Evolutionary conservation across 2,113 vertebrate genomes (phyloP), one percentile per base, ranked within the genome.

Genomic region (Prunella himalayana): DNA sequence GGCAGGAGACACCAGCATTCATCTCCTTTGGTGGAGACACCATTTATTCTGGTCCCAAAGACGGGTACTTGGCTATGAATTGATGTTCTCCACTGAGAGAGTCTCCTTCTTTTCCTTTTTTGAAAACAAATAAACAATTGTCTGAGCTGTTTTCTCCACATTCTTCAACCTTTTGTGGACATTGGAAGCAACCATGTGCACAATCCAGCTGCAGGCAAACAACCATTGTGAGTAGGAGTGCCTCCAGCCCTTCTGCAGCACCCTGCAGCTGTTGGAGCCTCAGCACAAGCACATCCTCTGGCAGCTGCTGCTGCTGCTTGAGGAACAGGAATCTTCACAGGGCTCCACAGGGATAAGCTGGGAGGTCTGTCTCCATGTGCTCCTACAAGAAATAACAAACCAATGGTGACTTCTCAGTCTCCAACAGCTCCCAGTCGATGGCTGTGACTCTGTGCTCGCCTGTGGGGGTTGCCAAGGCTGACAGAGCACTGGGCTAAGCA

Each of bases 101-200:
- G 11, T 28, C 70, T 80, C 53, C 60, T 70, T 65, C 59, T 69
- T 68, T 86, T 80, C 63, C 47, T 54, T 71, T 79, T 69, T 39
- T 39, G 37, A 72, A 88, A 82, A 86, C 79, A 93, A 96, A 85
- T 41, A 80, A 92, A 54, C 68, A 78, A 37, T 63, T 78, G 54
- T 66, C 64, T 77, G 82, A 86, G 47, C n/a, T 81, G 49, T 90
- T 95, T 95, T 95, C 91, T 72, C 82, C 63, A 47, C 80, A 44
- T 95, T 95, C 86, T 88, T 96, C 88, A 79, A 50, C 80, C 90
- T 88, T 96, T 88, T 94, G 88, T 82, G 82, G 88, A 68, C 73
- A 69, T 4, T 78, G 86, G 57, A 88, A 83, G 28, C 61, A 83
- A 39, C 44, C 69, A 41, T 35, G 82, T 60, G 79, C 25, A 59